phyloP scores from a whole-genome alignment of 2,113 vertebrate genomes.

The Vombatus ursinus region DNA sequence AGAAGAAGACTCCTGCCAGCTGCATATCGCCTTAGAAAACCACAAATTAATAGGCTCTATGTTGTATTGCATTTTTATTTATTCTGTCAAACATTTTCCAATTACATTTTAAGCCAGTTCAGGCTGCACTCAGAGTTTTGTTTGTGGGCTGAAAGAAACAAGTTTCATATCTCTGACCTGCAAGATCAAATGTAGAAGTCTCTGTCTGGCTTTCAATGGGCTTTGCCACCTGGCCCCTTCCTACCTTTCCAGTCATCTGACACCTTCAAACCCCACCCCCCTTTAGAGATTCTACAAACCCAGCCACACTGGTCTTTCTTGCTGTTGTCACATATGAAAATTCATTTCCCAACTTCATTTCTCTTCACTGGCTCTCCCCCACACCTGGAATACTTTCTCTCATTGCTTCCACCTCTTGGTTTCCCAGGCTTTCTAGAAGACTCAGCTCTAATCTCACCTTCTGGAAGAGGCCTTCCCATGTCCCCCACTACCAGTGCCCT shows the following conservation, averaged over 20 bases:
- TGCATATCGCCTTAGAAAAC: background rate
- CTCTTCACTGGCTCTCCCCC: background rate
- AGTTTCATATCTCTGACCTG: too few species aligned
- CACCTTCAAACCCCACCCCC: too few species aligned
- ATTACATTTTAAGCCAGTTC: background rate
- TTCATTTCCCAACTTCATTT: background rate
- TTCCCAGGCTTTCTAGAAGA: background rate
- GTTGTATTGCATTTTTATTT: background rate
- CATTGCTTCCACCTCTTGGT: background rate
- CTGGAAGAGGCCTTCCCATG: background rate
- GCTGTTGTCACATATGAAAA: background rate
- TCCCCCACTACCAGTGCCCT: background rate
- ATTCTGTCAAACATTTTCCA: background rate
- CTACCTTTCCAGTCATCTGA: background rate
- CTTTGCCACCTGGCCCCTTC: background rate
- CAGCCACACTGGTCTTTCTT: background rate
- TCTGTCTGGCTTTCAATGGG: background rate
- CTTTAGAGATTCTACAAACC: background rate
- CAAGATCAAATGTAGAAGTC: too few species aligned
- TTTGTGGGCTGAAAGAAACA: background rate
- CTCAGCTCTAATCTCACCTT: background rate
- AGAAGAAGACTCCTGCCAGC: background rate
- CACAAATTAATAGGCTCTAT: background rate
- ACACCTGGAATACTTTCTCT: background rate
- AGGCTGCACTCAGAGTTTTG: background rate